These are phyloP conservation scores for Dusona sp. DNA, from an alignment of 2,888 invertebrate genomes.

Conservation along the genomic window DNA sequence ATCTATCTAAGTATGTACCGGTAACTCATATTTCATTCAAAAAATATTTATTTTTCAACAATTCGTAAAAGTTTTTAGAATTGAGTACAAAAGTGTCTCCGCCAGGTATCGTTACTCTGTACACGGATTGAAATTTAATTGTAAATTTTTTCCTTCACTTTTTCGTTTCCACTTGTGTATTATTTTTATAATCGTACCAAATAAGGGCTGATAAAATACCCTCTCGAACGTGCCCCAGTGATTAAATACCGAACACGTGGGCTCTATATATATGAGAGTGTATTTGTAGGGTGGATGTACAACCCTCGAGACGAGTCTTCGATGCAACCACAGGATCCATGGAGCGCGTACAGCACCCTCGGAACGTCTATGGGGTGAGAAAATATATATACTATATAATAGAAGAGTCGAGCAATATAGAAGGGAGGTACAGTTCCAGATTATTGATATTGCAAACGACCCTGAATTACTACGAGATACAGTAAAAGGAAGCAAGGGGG, in stretches of 20 bases:
- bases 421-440: conserved; percentile 73
- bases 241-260: conserved; percentile 82
- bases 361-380: conserved; percentile 40
- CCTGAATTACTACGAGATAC: conserved; percentile 67
- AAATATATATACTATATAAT: conserved; percentile 27
- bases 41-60: too few species aligned
- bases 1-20: too few species aligned
- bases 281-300: conserved; percentile 56
- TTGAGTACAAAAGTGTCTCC: too few species aligned
- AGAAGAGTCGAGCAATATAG: conserved; percentile 46
- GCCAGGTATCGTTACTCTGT: too few species aligned
- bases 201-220: conserved; percentile 44
- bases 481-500: conserved; percentile 37
- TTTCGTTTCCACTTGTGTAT: conserved; percentile 35
- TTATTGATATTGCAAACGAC: conserved; percentile 80
- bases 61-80: too few species aligned
- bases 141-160: background rate
- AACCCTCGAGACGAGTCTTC: conserved; percentile 58
- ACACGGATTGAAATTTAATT: background rate
- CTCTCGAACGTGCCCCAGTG: conserved; percentile 72
- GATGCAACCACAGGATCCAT: conserved; percentile 56
- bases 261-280: conserved; percentile 7
- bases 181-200: conserved; percentile 21
- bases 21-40: too few species aligned
- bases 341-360: conserved; percentile 48